phyloP scores from a whole-genome alignment of 2,113 vertebrate species.

The Perognathus longimembris region DNA sequence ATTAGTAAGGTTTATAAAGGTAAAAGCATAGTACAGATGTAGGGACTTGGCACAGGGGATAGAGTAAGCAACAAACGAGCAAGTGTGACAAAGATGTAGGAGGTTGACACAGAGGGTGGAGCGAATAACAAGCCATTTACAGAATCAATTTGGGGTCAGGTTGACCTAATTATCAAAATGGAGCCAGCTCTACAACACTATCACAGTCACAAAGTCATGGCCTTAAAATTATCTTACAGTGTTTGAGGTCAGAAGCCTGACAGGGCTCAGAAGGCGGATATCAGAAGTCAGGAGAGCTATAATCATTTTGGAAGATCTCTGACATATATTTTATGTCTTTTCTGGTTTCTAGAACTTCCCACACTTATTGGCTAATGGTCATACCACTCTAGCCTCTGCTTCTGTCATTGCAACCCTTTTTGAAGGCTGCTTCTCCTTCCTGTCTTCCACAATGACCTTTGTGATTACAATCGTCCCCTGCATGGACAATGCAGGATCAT shows the following conservation, averaged over 20 bases:
- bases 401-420: neutral
- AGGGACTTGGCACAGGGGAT: too few species aligned
- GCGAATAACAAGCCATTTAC: too few species aligned
- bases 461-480: too few species aligned
- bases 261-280: neutral
- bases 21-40: too few species aligned
- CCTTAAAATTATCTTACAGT: neutral
- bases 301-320: neutral
- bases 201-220: neutral
- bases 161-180: too few species aligned
- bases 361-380: neutral
- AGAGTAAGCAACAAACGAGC: too few species aligned
- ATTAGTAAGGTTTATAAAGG: too few species aligned
- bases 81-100: too few species aligned
- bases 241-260: neutral
- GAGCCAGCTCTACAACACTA: too few species aligned
- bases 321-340: neutral
- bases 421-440: neutral
- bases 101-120: too few species aligned
- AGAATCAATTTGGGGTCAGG: too few species aligned
- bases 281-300: neutral
- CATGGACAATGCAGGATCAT: neutral
- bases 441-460: neutral
- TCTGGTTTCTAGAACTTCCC: neutral
- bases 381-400: too few species aligned